Evolutionary conservation across 2,797 vertebrate genomes (phyloP), one percentile per base, ranked within the genome.

Genomic region (Danionella dracula): DNA sequence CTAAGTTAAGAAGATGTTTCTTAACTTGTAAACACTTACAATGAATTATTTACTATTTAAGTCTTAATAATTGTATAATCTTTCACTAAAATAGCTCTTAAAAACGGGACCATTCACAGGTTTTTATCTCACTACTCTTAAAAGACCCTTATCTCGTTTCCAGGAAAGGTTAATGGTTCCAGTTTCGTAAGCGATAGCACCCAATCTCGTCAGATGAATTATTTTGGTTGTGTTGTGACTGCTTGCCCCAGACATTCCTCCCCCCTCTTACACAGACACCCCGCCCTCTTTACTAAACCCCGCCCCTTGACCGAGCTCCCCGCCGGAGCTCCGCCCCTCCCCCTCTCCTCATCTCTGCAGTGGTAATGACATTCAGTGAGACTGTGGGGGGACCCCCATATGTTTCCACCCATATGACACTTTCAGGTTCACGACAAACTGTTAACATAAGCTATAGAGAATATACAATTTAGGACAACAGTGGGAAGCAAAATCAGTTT

Each of bases 361-460:
- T 82, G 87, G 86, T 90, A 89, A 89, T 90, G 89, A 89, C 89
- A 88, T 89, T 88, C 88, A 57, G 29, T 70, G 68, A 60, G 66
- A 64, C 42, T 72, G 71, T 70, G 76, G 76, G 76, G 65, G 72
- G 45, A 66, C 69, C 72, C 76, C 46, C 62, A 53, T 49, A 66
- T 64, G 61, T 56, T 38, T 41, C 55, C 66, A 48, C 45, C 37
- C 34, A 27, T 19, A 54, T 42, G 27, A 44, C 63, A 42, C 45
- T 54, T 57, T 64, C 48, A 68, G 57, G 34, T 70, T 73, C 74
- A 76, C 74, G 68, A 76, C 74, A 76, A 59, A 73, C 53, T 56
- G 40, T 8, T 11, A 60, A 54, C 44, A 40, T 46, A 16, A 16
- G 23, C 17, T n/a, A n/a, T n/a, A n/a, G n/a, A n/a, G n/a, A n/a